These are phyloP conservation scores for Antechinus flavipes DNA, from an alignment of 2,113 vertebrate species.

Conservation along the genomic window DNA sequence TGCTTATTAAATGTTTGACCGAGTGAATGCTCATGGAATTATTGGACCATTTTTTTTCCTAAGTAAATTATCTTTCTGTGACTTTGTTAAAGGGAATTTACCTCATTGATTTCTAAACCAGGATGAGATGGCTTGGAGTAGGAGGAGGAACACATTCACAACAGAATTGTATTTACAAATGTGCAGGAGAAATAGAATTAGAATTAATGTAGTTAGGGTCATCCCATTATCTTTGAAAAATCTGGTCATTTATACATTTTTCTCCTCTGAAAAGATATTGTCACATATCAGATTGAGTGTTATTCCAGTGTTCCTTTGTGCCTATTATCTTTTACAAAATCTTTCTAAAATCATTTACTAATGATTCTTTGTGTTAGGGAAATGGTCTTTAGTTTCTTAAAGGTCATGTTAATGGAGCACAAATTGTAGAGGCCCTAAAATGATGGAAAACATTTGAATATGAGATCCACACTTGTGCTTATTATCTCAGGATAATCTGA, in stretches of 20 bases:
- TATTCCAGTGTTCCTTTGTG: constrained; percentile 16
- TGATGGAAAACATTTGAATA: neutral
- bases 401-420: neutral
- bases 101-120: constrained; percentile 5
- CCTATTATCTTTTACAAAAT: neutral
- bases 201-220: constrained; percentile 30
- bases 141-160: neutral
- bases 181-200: constrained; percentile 50
- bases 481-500: neutral
- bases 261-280: constrained; percentile 30
- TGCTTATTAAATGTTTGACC: neutral
- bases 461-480: neutral
- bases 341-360: neutral
- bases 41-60: neutral
- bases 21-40: neutral
- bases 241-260: constrained; percentile 50
- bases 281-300: constrained; percentile 42
- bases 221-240: constrained; percentile 39
- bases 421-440: neutral
- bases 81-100: constrained; percentile 2
- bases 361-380: neutral
- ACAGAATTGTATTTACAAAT: neutral
- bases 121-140: neutral
- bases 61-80: neutral
- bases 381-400: neutral